Conservation (phyloP, 30 jellyfish, hydroid and myxozoan species). For the Nemopilema nomurai region DNA sequence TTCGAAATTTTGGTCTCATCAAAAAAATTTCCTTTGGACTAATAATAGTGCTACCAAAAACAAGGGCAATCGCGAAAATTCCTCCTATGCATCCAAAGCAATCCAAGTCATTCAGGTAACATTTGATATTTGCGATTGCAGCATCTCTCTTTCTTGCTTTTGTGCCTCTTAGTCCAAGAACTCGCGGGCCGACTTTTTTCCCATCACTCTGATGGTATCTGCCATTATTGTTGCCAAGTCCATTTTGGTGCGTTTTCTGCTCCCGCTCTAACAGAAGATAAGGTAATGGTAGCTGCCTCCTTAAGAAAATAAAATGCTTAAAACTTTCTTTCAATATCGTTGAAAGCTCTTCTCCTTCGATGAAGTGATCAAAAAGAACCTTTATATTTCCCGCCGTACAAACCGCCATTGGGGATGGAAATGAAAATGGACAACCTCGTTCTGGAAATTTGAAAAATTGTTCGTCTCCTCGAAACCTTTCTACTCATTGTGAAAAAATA, state of each 20-base stretch:
- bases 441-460: too few relatives aligned
- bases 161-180: slow-evolving; percentile 2
- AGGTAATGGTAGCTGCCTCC: slow-evolving; percentile 61
- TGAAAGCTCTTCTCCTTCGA: slow-evolving; percentile 26
- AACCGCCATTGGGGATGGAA: not conserved
- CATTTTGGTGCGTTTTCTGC: not conserved
- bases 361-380: slow-evolving; percentile 22
- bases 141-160: slow-evolving; percentile 25
- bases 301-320: slow-evolving; percentile 32
- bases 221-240: not conserved
- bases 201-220: not conserved
- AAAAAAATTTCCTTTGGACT: slow-evolving; percentile 50
- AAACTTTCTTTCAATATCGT: slow-evolving; percentile 16
- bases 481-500: not conserved
- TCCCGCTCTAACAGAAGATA: slow-evolving; percentile 27
- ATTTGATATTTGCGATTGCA: slow-evolving; percentile 17
- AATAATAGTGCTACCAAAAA: slow-evolving; percentile 49
- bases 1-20: slow-evolving; percentile 17
- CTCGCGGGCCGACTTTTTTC: not conserved
- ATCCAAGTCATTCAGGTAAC: slow-evolving; percentile 7
- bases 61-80: slow-evolving; percentile 13
- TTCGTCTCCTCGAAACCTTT: not conserved
- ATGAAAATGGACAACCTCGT: too few relatives aligned
- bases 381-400: slow-evolving; percentile 2
- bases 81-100: not conserved